These are phyloP conservation scores for Papilio protenor DNA, from an alignment of 2,888 invertebrate genomes.

Conservation along the genomic window DNA sequence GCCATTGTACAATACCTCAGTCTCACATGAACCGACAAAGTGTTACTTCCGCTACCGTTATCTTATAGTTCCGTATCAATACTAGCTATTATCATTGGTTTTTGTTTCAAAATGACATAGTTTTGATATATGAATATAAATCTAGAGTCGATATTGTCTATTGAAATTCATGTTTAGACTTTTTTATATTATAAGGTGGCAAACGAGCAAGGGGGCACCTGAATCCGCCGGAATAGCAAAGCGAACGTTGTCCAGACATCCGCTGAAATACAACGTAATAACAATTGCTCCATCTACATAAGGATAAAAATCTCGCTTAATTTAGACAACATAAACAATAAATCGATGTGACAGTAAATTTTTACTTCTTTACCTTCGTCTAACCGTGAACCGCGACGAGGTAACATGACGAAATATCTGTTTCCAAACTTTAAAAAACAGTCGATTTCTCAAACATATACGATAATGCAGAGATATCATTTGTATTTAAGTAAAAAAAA, in stretches of 20 bases:
- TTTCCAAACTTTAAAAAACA: constrained; percentile 8
- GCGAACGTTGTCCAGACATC: no score
- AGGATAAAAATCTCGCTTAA: no score
- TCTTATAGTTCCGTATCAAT: not conserved
- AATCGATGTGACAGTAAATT: not conserved
- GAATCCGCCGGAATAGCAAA: no score
- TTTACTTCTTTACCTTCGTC: constrained; percentile 9
- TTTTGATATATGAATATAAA: not conserved
- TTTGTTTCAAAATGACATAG: not conserved
- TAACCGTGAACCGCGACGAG: constrained; percentile 20
- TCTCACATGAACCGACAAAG: not conserved
- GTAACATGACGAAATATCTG: constrained; percentile 14
- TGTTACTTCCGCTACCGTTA: not conserved
- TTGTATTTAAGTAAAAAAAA: constrained; percentile 18
- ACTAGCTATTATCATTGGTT: not conserved
- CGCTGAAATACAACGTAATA: not conserved
- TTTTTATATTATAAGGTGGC: no score
- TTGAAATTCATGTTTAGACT: no score
- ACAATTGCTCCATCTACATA: no score
- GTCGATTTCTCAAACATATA: constrained; percentile 2
- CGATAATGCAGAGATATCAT: constrained; percentile 14
- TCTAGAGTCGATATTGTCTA: no score
- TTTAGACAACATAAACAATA: not conserved
- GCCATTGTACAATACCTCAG: not conserved
- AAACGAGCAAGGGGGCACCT: no score